Base-by-base conservation (phyloP, 2,888 invertebrate genomes). In the Drosophila algonquin region DNA sequence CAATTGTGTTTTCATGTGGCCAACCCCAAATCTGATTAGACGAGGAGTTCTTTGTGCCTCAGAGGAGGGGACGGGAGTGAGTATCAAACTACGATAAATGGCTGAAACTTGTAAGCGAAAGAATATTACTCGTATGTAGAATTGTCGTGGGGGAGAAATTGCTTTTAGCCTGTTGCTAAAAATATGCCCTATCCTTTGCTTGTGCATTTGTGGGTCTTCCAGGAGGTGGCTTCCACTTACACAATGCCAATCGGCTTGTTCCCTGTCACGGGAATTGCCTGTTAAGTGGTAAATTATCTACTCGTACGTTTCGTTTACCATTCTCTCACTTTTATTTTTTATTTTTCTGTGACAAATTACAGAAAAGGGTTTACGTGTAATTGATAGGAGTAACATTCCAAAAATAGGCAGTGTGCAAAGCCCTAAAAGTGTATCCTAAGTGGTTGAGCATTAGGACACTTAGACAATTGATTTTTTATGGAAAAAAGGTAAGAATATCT, bases 61-160 rank as follows among this genome's bases (percentile, higher is more conserved):
- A 18, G 16, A 44, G 21, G 52, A 16, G 46, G 40, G 52, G 61
- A 55, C 6, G 40, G 2, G 40, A 40, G 40, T 40, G 40, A 60
- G 76, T 89, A 89, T 89, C 87, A 89, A 87, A 81, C 74, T 84
- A 84, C 89, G 75, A 84, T 89, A 84, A 84, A 84, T 84, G 89
- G 87, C 74, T 73, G 70, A 72, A 84, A 84, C 76, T 84, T 84
- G 89, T 89, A 87, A 89, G 73, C 73, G 79, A 87, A 84, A 81
- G 79, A 77, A 77, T 61, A 64, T 72, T 65, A 59, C 44, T 45
- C 45, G 54, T 54, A 51, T 56, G 55, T 32, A 56, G 46, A 46
- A 52, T 46, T 70, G 70, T 50, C 32, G 51, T 8, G 69, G 70
- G 58, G 35, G 47, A 47, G 54, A 72, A 86, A 79, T 80, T 71